phyloP scores from a whole-genome alignment of 2,113 vertebrate species.

The Spea bombifrons region DNA sequence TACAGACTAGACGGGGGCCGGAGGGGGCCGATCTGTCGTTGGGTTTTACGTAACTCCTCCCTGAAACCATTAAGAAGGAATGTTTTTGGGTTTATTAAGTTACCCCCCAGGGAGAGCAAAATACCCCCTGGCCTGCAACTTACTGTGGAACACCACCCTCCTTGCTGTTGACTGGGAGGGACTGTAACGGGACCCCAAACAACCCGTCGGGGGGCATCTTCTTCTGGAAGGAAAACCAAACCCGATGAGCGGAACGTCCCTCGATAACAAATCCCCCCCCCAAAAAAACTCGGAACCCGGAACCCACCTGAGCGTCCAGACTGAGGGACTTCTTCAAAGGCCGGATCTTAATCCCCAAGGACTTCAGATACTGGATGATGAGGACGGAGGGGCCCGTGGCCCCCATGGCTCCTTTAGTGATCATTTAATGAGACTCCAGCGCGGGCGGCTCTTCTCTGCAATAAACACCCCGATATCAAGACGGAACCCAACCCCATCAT shows the following conservation, averaged over 20 bases:
- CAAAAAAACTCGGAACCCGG: too few relatives aligned
- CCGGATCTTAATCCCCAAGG: slow-evolving; percentile 24
- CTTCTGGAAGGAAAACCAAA: slow-evolving; percentile 47
- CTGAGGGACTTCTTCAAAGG: slow-evolving; percentile 9
- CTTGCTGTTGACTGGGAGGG: slow-evolving; percentile 48
- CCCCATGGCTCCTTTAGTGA: not conserved
- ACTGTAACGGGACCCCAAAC: slow-evolving; percentile 54
- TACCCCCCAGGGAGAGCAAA: too few relatives aligned
- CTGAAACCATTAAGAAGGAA: too few relatives aligned
- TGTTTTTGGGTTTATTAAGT: too few relatives aligned
- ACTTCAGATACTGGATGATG: slow-evolving; percentile 33
- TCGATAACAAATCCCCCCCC: too few relatives aligned
- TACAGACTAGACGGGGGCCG: too few relatives aligned
- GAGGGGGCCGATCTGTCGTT: too few relatives aligned
- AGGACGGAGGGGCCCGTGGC: not conserved
- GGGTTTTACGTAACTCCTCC: too few relatives aligned
- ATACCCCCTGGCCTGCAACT: slow-evolving; percentile 24
- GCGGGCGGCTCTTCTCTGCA: too few relatives aligned
- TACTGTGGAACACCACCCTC: slow-evolving; percentile 57
- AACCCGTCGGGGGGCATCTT: not conserved
- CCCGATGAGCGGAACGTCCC: not conserved
- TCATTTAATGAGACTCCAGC: not conserved
- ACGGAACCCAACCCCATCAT: too few relatives aligned
- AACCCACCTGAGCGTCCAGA: slow-evolving; percentile 16
- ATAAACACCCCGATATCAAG: too few relatives aligned